Conservation (phyloP, 2,113 vertebrate species). For the Pterocles burchelli region DNA sequence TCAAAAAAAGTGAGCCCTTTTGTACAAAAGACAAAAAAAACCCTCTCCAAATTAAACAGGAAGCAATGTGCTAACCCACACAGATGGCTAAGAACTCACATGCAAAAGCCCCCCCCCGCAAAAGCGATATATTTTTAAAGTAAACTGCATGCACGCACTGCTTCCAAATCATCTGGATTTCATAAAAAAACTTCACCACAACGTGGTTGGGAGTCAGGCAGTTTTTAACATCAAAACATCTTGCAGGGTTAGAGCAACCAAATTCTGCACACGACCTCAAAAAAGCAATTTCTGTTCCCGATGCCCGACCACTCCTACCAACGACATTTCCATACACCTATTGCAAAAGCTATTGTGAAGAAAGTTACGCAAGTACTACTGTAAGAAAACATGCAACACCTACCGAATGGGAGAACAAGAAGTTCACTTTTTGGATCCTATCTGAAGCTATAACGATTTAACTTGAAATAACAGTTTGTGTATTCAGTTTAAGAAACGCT, state of each 20-base stretch:
- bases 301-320: constrained; percentile 9
- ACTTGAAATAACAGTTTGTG: not conserved
- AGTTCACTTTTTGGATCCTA: not conserved
- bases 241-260: constrained; percentile 52
- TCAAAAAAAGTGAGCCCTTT: constrained; percentile 43
- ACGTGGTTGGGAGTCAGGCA: constrained; percentile 60
- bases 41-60: constrained; percentile 73
- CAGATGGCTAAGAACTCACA: constrained; percentile 65
- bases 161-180: constrained; percentile 78
- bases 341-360: not conserved
- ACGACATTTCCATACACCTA: not conserved
- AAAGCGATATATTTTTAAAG: constrained; percentile 65
- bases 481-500: not conserved
- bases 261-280: constrained; percentile 35
- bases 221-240: constrained; percentile 65
- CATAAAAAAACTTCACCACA: constrained; percentile 73
- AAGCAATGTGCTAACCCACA: constrained; percentile 61
- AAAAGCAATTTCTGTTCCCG: not conserved
- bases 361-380: not conserved
- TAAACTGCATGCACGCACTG: constrained; percentile 48
- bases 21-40: constrained; percentile 43
- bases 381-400: not conserved
- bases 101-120: not conserved
- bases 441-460: not conserved
- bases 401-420: not conserved